Evolutionary conservation across 2,797 vertebrate species (phyloP).

Genomic region (Sebastes iracundus): DNA sequence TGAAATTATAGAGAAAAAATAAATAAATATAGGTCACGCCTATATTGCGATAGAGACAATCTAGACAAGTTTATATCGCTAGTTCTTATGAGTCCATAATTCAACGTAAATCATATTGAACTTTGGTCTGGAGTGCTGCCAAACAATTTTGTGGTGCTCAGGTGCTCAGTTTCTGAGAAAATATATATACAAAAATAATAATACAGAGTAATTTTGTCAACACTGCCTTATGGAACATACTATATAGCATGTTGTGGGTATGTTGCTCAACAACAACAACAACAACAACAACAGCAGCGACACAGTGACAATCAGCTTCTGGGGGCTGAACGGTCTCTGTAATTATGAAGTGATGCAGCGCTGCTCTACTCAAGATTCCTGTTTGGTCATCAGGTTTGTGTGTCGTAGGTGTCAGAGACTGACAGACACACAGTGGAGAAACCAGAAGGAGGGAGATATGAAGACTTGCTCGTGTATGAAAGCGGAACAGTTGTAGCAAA

Average conservation of each 20-base stretch:
- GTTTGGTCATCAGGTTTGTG: slow-evolving; percentile 32
- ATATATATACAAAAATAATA: not conserved
- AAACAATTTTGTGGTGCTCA: not conserved
- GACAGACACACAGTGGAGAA: slow-evolving; percentile 52
- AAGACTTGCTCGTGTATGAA: not conserved
- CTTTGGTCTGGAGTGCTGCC: not conserved
- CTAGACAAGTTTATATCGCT: too few species aligned
- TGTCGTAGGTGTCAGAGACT: slow-evolving; percentile 28
- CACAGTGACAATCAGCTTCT: not conserved
- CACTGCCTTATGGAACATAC: not conserved
- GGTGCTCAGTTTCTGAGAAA: not conserved
- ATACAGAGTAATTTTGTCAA: not conserved
- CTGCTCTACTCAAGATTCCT: slow-evolving; percentile 13
- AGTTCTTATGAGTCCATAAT: not conserved
- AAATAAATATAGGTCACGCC: too few species aligned
- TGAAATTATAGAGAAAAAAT: too few species aligned
- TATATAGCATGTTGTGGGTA: not conserved
- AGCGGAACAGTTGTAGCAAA: slow-evolving; percentile 29
- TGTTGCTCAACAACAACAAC: not conserved
- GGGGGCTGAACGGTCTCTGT: not conserved
- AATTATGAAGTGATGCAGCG: not conserved
- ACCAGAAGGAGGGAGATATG: slow-evolving; percentile 57
- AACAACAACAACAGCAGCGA: not conserved
- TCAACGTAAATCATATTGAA: not conserved
- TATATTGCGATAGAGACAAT: too few species aligned